Evolutionary conservation across 1,140 invertebrate genomes (phyloP).

Genomic region (Cotesia vestalis): DNA sequence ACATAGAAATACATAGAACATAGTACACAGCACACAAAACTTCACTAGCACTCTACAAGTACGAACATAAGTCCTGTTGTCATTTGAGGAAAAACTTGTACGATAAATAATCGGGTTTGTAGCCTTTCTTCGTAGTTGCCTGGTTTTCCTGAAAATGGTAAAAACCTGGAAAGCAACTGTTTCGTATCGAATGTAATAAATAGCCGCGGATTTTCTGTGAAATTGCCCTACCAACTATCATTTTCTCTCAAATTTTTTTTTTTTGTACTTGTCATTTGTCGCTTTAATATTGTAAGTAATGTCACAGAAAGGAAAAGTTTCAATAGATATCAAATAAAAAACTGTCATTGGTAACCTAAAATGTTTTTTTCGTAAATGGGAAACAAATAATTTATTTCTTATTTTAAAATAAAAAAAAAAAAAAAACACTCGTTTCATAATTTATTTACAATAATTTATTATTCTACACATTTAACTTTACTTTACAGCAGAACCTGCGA

Average conservation of each 20-base stretch:
- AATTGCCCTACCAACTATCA: constrained; percentile 41
- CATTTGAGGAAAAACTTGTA: constrained; percentile 7
- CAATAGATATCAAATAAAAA: too few relatives aligned
- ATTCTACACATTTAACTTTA: too few relatives aligned
- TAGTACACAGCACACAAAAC: too few relatives aligned
- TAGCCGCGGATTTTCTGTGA: constrained; percentile 26
- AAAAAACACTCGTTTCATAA: too few relatives aligned
- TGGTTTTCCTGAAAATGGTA: not conserved
- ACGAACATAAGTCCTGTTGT: not conserved
- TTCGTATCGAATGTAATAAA: constrained; percentile 40
- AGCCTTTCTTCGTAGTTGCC: constrained; percentile 2
- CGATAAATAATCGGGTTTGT: constrained; percentile 11
- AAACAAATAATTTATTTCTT: too few relatives aligned
- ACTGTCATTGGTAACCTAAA: too few relatives aligned
- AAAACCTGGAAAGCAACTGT: constrained; percentile 16
- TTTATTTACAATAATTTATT: too few relatives aligned
- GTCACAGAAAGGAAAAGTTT: too few relatives aligned
- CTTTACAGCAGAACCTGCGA: too few relatives aligned
- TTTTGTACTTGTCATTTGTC: constrained; percentile 11
- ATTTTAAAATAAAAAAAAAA: too few relatives aligned
- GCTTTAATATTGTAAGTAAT: not conserved
- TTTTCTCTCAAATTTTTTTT: constrained; percentile 53
- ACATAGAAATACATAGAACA: too few relatives aligned
- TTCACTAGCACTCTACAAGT: not conserved
- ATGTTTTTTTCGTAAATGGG: too few relatives aligned